Conservation (phyloP, 2,888 invertebrate genomes). For the Drosophila monieri region DNA sequence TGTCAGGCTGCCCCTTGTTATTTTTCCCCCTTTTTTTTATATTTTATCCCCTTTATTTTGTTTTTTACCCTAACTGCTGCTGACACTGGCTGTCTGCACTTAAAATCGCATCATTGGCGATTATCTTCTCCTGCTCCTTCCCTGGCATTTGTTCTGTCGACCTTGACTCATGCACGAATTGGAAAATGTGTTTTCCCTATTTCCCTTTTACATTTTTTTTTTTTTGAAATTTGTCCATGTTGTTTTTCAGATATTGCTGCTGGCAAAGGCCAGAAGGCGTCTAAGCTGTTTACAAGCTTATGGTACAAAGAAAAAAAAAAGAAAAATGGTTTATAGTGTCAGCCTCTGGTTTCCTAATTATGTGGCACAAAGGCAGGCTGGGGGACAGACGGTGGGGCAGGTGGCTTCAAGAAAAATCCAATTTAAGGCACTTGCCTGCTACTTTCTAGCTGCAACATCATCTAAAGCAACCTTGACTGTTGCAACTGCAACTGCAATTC, state of each 20-base stretch:
- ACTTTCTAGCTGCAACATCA: conserved; percentile 52
- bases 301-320: conserved; percentile 7
- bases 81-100: conserved; percentile 44
- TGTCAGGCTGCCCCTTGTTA: background rate
- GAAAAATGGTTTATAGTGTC: conserved; percentile 40
- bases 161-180: conserved; percentile 48
- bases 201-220: conserved; percentile 6
- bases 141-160: conserved; percentile 29
- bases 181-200: conserved; percentile 29
- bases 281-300: conserved; percentile 45
- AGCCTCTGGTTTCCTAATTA: conserved; percentile 40
- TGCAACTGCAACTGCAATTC: conserved; percentile 41
- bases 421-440: conserved; percentile 67
- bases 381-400: background rate
- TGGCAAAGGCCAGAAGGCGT: conserved; percentile 31
- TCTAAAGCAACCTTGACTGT: conserved; percentile 31
- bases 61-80: conserved; percentile 10
- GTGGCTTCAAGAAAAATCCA: conserved; percentile 32
- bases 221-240: background rate
- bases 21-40: background rate
- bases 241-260: conserved; percentile 7
- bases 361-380: conserved; percentile 15
- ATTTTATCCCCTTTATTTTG: background rate
- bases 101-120: conserved; percentile 66
- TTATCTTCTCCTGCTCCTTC: conserved; percentile 42